Evolutionary conservation across 2,797 vertebrate species (phyloP).

Genomic region (Buphagus erythrorhynchus): DNA sequence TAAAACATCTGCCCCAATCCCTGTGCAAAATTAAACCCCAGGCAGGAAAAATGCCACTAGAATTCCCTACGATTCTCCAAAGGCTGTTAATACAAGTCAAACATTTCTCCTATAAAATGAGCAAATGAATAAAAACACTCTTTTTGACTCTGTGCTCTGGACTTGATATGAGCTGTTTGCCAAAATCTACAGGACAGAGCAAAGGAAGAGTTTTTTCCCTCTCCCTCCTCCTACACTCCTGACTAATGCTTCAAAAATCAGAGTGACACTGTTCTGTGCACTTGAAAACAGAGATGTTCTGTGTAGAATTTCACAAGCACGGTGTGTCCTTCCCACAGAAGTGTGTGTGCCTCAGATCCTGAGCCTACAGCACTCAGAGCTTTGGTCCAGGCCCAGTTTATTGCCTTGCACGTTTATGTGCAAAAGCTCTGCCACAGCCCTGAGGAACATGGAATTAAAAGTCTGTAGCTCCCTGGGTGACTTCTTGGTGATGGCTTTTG

Average conservation of each 20-base stretch:
- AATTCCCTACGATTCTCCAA: not conserved
- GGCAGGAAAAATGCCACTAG: not conserved
- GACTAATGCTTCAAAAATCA: not conserved
- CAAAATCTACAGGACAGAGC: not conserved
- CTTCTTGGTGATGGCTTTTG: not conserved
- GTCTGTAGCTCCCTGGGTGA: not conserved
- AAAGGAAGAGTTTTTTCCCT: not conserved
- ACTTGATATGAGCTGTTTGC: not conserved
- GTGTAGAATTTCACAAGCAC: not conserved
- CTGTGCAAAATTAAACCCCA: not conserved
- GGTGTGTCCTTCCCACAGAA: not conserved
- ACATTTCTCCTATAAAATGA: not conserved
- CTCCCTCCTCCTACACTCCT: not conserved
- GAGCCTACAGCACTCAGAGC: slow-evolving; percentile 5
- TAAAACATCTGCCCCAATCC: not conserved
- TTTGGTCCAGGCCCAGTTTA: not conserved
- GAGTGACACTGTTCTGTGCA: fast-evolving
- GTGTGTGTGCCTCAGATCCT: not conserved
- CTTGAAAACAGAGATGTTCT: slow-evolving; percentile 36
- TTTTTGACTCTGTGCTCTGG: not conserved
- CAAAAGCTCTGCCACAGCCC: not conserved
- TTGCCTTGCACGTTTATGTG: not conserved
- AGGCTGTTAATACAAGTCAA: not conserved
- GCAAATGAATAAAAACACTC: not conserved
- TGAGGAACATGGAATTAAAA: not conserved